phyloP scores from a whole-genome alignment of 1,140 invertebrate genomes.

The Ridgeia piscesae region DNA sequence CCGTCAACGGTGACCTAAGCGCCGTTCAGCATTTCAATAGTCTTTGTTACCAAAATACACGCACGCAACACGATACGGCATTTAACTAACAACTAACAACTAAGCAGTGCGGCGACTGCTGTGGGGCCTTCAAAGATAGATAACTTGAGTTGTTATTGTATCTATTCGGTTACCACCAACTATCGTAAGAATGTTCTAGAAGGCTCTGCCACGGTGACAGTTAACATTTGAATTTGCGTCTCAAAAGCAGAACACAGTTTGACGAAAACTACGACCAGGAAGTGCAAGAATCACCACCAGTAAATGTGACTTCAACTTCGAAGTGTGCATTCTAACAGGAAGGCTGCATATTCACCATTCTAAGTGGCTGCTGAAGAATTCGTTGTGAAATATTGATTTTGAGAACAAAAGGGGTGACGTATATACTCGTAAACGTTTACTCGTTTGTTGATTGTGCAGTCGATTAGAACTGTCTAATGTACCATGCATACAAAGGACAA shows the following conservation, averaged over 20 bases:
- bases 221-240: neutral
- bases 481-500: too few species aligned
- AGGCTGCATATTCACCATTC: neutral
- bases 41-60: neutral
- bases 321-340: neutral
- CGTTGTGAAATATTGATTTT: neutral
- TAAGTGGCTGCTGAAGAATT: neutral
- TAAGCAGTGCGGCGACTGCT: too few species aligned
- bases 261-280: neutral
- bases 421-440: neutral
- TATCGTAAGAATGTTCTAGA: neutral
- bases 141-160: too few species aligned
- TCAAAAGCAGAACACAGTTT: neutral
- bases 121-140: too few species aligned
- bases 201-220: neutral
- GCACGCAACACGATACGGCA: neutral
- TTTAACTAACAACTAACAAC: too few species aligned
- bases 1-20: neutral
- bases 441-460: neutral
- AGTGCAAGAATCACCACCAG: neutral
- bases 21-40: neutral
- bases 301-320: neutral
- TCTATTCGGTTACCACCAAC: too few species aligned
- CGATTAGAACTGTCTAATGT: too few species aligned
- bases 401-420: neutral